Conservation (phyloP, 1,140 invertebrate genomes). For the Drosophila bocki region DNA sequence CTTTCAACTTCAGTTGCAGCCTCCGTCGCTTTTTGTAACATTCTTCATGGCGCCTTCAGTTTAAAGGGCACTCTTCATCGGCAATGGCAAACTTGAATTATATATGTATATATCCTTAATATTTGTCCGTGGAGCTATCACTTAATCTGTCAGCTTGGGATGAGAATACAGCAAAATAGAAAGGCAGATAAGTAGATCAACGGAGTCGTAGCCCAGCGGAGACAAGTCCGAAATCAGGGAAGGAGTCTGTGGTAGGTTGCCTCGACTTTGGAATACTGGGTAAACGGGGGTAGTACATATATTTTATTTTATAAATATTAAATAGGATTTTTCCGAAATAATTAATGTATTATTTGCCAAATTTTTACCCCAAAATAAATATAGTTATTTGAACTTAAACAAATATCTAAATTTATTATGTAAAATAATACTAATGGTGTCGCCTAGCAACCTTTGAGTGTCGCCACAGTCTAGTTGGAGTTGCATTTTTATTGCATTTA, state of each 20-base stretch:
- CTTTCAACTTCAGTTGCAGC: constrained; percentile 21
- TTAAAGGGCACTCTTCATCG: constrained; percentile 66
- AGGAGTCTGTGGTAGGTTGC: too few relatives aligned
- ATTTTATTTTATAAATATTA: too few relatives aligned
- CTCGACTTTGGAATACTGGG: background rate
- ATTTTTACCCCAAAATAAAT: too few relatives aligned
- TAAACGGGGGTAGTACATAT: background rate
- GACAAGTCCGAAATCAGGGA: background rate
- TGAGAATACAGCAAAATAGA: constrained; percentile 29
- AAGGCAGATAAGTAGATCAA: constrained; percentile 31
- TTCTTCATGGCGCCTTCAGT: constrained; percentile 55
- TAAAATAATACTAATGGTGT: background rate
- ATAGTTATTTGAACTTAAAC: too few relatives aligned
- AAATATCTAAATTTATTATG: background rate
- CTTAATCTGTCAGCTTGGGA: constrained; percentile 66
- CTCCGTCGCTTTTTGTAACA: constrained; percentile 39
- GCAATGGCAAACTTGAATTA: constrained; percentile 44
- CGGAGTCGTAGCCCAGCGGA: background rate
- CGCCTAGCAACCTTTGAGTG: background rate
- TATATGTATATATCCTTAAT: constrained; percentile 57
- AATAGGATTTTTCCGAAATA: too few relatives aligned
- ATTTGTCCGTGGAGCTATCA: constrained; percentile 55
- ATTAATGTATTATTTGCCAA: too few relatives aligned
- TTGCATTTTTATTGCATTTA: constrained; percentile 16
- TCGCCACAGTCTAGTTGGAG: background rate